Evolutionary conservation across 2,113 vertebrate genomes (phyloP).

Genomic region (Nesoenas mayeri): DNA sequence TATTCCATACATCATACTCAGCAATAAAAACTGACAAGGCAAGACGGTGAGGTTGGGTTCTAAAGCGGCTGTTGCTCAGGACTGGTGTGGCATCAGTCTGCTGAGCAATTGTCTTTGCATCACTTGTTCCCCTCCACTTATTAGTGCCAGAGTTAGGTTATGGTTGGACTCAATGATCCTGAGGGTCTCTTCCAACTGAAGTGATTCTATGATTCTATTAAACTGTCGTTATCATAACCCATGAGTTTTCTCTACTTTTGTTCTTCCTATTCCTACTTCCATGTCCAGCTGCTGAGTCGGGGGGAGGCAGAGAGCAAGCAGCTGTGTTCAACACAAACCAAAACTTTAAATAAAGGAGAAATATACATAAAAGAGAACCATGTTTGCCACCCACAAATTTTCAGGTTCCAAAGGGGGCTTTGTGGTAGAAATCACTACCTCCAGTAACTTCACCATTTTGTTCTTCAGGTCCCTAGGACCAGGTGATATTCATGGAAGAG

Average conservation of each 20-base stretch:
- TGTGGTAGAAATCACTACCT: neutral
- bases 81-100: neutral
- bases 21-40: neutral
- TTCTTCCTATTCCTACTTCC: neutral
- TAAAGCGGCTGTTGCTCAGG: neutral
- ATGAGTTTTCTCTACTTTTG: neutral
- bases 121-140: neutral
- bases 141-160: too few species aligned
- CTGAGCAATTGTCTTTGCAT: neutral
- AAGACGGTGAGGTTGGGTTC: neutral
- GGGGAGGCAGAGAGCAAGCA: neutral
- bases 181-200: too few species aligned
- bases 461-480: neutral
- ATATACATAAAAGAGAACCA: neutral
- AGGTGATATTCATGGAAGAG: neutral
- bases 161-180: too few species aligned
- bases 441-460: neutral
- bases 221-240: neutral
- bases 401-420: neutral
- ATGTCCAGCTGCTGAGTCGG: neutral
- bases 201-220: neutral
- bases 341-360: neutral
- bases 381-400: neutral
- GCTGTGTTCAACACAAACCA: neutral
- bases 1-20: neutral